Conservation (phyloP, 2,888 invertebrate species). For the Tipula vernalis region DNA sequence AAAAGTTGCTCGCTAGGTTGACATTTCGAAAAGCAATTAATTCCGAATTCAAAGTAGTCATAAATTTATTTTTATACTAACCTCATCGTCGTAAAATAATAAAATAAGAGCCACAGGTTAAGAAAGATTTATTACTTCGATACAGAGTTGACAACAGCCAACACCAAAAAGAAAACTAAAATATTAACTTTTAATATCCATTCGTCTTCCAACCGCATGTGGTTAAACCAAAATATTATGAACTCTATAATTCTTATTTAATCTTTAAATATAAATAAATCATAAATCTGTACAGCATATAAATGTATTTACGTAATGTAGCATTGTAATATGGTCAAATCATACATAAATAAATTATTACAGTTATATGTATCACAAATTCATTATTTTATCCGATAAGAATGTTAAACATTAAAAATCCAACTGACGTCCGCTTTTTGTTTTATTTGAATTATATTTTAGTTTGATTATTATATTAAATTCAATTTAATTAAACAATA, state of each 20-base stretch:
- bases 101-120: not conserved
- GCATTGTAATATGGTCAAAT: not conserved
- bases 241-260: not conserved
- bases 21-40: no score
- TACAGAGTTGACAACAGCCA: not conserved
- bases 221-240: not conserved
- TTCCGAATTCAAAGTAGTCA: no score
- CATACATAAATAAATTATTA: not conserved
- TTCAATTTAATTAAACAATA: no score
- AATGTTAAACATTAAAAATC: not conserved
- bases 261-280: not conserved
- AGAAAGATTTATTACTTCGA: not conserved
- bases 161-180: not conserved
- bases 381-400: not conserved
- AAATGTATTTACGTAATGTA: not conserved
- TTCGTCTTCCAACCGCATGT: not conserved
- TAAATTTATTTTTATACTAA: no score
- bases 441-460: no score
- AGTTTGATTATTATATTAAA: no score
- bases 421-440: not conserved
- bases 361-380: not conserved
- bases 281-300: not conserved
- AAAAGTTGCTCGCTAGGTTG: no score
- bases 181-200: not conserved
- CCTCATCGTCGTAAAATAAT: no score